Base-by-base conservation (phyloP, 2,113 vertebrate genomes). In the Reinhardtius hippoglossoides region DNA sequence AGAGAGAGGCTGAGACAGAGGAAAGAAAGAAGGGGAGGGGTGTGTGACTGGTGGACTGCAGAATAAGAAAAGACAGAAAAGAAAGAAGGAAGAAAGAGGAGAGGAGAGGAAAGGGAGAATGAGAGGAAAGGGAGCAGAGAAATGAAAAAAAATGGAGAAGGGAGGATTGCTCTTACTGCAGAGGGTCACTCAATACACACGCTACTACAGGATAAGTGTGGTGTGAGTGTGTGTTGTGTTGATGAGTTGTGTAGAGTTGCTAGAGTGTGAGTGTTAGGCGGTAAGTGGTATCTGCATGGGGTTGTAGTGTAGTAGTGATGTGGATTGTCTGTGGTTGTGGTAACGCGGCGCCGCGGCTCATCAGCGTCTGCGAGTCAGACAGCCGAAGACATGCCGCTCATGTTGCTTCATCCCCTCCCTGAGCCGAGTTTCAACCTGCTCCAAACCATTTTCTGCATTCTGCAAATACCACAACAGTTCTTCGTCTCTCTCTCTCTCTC, bases 101-200 rank as follows among this genome's bases (percentile, higher is more conserved):
- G 37, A 31, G 40, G 24, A 56, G 50, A 65, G 57, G 73, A 61
- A 48, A 57, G 58, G 48, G 78, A 48, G 61, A 23, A 59, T 62
- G 23, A 71, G n/a, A 68, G 52, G 75, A 71, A 71, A 67, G 54
- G 69, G 69, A 65, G 62, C 44, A 58, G 73, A 81, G 85, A 76
- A 71, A 78, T 70, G 66, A n/a, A 66, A 7, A 15, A 5, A 23
- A 26, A 24, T 1, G 61, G 40, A 13, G 35, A 78, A 65, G 73
- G 71, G 66, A 83, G 80, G 65, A 78, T 37, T 82, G 82, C 74
- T 91, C 64, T 84, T 82, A 86, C 89, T 92, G 91, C 90, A 91
- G 88, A 93, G n/a, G n/a, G n/a, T n/a, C n/a, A n/a, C n/a, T n/a
- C n/a, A n/a, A n/a, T n/a, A 71, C 81, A 83, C 40, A 46, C 82